Base-by-base conservation (phyloP, 2,113 vertebrate genomes). In the Anarhynchus alexandrinus region DNA sequence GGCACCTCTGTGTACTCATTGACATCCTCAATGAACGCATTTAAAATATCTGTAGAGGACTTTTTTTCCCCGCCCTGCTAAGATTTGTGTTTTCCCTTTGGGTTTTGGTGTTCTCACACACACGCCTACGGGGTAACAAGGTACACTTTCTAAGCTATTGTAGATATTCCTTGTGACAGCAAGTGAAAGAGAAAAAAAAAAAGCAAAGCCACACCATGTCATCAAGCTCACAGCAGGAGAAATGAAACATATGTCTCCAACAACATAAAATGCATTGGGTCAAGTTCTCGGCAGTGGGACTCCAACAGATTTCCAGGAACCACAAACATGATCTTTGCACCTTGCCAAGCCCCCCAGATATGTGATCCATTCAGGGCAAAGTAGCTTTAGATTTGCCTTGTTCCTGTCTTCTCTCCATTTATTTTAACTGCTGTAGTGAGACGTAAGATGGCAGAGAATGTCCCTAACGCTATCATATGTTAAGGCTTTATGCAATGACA, bases 331-430 rank as follows among this genome's bases (percentile, higher is more conserved):
- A 38, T 85, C 70, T 61, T 76, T 90, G 42, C 7, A 9, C 54
- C 66, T 93, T 51, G 86, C 86, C 76, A 74, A 62, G 77, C 0
- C 0, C 80, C 45, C 40, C n/a, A 82, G 71, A 42, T n/a, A 14
- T 4, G 7, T 4, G 52, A 84, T 64, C 22, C 72, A 13, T 36
- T 29, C 0, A 0, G 51, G 10, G 65, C 52, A 62, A 25, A 0
- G n/a, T 12, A 90, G 64, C 85, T 58, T 27, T n/a, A 69, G 40
- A 14, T 52, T 57, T 71, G 36, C 27, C 57, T 58, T 64, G 22
- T 74, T 82, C 64, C 47, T 61, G 1, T 67, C 69, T 85, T 42
- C 49, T 87, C 52, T 65, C 38, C 4, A 6, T 36, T 89, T 36
- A 26, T 69, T 91, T 82, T 72, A 77, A 30, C 22, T 54, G 49